phyloP scores from a whole-genome alignment of 2,888 invertebrate species.

The Drosophila histrio region DNA sequence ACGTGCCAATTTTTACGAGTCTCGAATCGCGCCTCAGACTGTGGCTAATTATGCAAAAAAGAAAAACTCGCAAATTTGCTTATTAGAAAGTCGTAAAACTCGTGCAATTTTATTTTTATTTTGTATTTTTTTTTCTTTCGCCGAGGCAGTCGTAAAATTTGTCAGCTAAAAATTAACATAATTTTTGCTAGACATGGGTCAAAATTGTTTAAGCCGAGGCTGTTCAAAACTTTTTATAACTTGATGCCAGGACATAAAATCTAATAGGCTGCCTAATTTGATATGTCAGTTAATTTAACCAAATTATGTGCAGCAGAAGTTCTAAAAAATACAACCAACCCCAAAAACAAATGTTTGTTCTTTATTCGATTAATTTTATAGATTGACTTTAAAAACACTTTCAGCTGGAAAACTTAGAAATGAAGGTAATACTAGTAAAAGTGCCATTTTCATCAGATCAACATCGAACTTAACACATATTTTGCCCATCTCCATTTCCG shows the following conservation, averaged over 20 bases:
- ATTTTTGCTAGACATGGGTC: constrained; percentile 42
- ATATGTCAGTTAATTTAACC: constrained; percentile 11
- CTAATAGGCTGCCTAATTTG: constrained; percentile 42
- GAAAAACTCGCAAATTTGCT: constrained; percentile 64
- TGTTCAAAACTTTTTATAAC: constrained; percentile 46
- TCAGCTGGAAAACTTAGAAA: too few relatives aligned
- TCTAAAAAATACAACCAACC: background rate
- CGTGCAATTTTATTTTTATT: constrained; percentile 38
- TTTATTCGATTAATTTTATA: background rate
- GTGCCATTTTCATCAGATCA: too few relatives aligned
- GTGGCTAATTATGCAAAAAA: constrained; percentile 66
- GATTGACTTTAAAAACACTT: too few relatives aligned
- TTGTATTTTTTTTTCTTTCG: constrained; percentile 1
- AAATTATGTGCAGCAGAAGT: background rate
- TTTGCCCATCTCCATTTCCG: too few relatives aligned
- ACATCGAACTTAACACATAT: too few relatives aligned
- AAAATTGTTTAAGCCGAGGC: constrained; percentile 30
- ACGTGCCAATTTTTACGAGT: constrained; percentile 65
- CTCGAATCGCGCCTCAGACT: constrained; percentile 33
- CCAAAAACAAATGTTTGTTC: background rate
- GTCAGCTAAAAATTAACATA: constrained; percentile 48
- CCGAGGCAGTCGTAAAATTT: constrained; percentile 45
- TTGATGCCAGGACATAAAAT: constrained; percentile 45
- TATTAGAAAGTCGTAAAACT: constrained; percentile 73
- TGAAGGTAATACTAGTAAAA: too few relatives aligned